phyloP scores from a whole-genome alignment of 2,113 vertebrate genomes.

The Raja brachyura region DNA sequence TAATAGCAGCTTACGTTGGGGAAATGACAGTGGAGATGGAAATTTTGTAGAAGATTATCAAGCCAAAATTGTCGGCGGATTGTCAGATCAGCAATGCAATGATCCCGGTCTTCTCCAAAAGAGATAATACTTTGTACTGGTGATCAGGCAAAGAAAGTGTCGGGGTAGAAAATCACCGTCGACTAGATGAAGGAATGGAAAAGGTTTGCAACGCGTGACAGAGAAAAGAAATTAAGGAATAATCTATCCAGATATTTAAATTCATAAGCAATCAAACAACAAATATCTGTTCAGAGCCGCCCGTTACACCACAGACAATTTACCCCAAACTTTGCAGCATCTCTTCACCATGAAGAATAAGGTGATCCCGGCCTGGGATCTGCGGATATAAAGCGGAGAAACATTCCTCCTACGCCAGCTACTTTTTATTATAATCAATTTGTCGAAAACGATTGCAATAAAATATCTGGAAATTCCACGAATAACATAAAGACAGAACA shows the following conservation, averaged over 20 bases:
- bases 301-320: neutral
- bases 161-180: neutral
- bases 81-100: neutral
- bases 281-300: neutral
- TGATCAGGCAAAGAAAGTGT: neutral
- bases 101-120: neutral
- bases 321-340: neutral
- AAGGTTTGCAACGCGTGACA: no score
- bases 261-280: neutral
- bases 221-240: neutral
- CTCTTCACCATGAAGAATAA: constrained; percentile 36
- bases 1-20: neutral
- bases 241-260: neutral
- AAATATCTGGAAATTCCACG: neutral
- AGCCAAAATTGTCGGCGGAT: neutral
- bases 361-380: neutral
- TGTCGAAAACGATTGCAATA: neutral
- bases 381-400: neutral
- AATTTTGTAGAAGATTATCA: neutral
- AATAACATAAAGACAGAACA: neutral
- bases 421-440: neutral
- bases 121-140: neutral
- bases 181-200: neutral
- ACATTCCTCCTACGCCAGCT: neutral
- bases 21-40: no score